These are phyloP conservation scores for Rhabdornis inornatus DNA, from an alignment of 2,113 vertebrate species.

Conservation along the genomic window DNA sequence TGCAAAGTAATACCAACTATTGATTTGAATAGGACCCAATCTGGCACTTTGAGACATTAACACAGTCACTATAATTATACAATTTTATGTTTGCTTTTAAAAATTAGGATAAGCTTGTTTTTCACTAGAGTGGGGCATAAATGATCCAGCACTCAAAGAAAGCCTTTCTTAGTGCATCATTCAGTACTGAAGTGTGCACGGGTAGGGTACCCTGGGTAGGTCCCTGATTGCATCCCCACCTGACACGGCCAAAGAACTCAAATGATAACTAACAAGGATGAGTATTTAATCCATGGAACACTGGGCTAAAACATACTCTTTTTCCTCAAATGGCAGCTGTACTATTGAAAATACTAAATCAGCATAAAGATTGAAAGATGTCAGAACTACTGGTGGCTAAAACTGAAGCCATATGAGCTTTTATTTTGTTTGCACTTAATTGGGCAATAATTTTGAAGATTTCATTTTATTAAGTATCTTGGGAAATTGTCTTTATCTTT, in stretches of 20 bases:
- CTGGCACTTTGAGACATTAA: neutral
- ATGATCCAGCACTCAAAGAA: neutral
- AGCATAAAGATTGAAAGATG: neutral
- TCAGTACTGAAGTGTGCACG: neutral
- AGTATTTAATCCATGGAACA: neutral
- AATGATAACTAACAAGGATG: neutral
- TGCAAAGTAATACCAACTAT: conserved; percentile 16
- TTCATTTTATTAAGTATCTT: neutral
- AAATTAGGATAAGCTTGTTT: neutral
- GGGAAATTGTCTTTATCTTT: neutral
- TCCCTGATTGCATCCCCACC: neutral
- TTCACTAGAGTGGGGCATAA: neutral
- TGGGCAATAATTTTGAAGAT: neutral
- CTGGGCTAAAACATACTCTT: neutral
- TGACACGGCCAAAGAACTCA: neutral
- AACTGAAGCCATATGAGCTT: neutral
- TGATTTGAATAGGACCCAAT: conserved; percentile 11
- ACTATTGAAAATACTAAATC: neutral
- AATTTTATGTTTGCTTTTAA: neutral
- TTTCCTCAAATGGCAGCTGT: neutral
- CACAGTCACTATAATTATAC: neutral
- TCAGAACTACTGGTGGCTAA: neutral
- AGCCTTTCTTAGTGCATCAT: neutral
- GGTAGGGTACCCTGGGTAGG: neutral
- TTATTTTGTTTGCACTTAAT: neutral